Conservation (phyloP, 1,140 invertebrate species). For the Proctacanthus coquilletti region DNA sequence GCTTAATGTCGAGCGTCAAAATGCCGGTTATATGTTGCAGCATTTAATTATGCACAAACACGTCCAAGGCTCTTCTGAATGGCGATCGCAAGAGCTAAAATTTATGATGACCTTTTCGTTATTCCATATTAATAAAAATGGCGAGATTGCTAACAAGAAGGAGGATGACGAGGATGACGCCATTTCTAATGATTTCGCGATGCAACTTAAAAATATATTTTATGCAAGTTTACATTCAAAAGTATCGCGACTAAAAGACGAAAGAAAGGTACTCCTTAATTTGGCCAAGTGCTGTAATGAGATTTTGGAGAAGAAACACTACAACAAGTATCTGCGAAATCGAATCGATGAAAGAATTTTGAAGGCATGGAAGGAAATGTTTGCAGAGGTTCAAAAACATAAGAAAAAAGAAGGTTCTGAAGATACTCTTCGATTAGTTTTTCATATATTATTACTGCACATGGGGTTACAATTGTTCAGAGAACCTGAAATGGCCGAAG, state of each 20-base stretch:
- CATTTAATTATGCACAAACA: conserved; percentile 45
- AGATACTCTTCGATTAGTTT: conserved; percentile 33
- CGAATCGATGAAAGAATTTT: conserved; percentile 37
- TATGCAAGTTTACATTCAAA: conserved; percentile 46
- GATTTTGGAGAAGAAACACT: conserved; percentile 32
- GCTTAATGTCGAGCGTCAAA: conserved; percentile 48
- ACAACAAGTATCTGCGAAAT: conserved; percentile 30
- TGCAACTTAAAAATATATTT: conserved; percentile 41
- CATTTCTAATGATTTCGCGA: conserved; percentile 17
- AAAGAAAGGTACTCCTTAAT: conserved; percentile 37
- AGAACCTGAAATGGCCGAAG: conserved; percentile 46
- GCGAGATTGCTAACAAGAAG: conserved; percentile 18
- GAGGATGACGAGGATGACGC: conserved; percentile 5
- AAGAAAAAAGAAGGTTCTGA: conserved; percentile 15
- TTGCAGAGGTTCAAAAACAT: conserved; percentile 25
- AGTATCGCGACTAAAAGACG: conserved; percentile 40
- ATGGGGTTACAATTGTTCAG: conserved; percentile 56
- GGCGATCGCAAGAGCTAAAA: conserved; percentile 46
- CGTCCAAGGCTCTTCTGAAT: conserved; percentile 40
- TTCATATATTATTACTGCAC: conserved; percentile 48
- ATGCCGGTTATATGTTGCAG: conserved; percentile 45
- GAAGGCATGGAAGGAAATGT: conserved; percentile 44
- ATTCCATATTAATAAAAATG: conserved; percentile 36
- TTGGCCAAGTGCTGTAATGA: conserved; percentile 38
- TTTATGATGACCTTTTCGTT: conserved; percentile 46